phyloP scores from a whole-genome alignment of 2,797 vertebrate genomes.

The Hirundo rustica region DNA sequence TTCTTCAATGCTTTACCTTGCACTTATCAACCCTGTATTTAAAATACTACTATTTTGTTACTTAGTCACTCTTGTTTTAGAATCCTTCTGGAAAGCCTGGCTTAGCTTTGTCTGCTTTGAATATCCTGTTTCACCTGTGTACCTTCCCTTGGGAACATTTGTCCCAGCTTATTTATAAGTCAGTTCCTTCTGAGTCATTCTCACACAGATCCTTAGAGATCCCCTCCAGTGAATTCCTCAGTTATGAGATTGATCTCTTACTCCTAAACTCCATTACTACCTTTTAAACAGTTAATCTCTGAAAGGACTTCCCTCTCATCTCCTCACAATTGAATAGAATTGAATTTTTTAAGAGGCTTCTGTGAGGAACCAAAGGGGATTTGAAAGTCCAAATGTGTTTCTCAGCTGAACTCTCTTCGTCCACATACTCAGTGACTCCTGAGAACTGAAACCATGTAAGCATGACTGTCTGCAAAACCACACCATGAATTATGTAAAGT shows the following conservation, averaged over 20 bases:
- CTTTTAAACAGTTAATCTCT: background rate
- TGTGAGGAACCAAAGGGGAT: background rate
- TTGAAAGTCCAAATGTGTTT: background rate
- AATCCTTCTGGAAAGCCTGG: background rate
- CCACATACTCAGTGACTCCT: background rate
- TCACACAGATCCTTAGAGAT: background rate
- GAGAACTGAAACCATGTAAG: background rate
- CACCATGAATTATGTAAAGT: background rate
- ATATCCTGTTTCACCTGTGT: background rate
- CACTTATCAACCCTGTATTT: background rate
- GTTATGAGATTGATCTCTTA: background rate
- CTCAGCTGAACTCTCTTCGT: background rate
- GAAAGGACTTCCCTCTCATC: background rate
- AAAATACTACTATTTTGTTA: background rate
- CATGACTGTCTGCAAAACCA: background rate
- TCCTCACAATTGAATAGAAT: background rate
- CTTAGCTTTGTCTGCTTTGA: background rate
- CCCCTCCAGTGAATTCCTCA: background rate
- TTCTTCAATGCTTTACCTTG: background rate
- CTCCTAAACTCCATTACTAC: background rate
- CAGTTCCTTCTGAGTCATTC: background rate
- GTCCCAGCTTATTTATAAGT: background rate
- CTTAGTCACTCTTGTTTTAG: background rate
- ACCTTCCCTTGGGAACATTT: background rate
- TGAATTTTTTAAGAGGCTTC: background rate